Evolutionary conservation across 2,113 vertebrate genomes (phyloP).

Genomic region (Anseranas semipalmata): DNA sequence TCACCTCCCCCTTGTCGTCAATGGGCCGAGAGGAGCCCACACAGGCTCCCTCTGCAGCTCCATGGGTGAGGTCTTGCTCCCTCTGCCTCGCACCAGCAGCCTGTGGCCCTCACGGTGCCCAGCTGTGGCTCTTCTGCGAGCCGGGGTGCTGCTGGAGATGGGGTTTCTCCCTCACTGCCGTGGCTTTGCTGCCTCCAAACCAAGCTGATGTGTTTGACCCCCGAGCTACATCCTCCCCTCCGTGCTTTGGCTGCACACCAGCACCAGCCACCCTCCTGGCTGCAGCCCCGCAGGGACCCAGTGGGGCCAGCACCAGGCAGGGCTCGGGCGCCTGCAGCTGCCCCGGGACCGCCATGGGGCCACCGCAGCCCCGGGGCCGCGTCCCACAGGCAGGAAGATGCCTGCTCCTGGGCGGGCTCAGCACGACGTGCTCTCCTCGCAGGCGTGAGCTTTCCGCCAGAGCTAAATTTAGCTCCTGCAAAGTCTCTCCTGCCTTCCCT

Average conservation of each 20-base stretch:
- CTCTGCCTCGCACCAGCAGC: background rate
- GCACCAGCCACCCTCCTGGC: too few species aligned
- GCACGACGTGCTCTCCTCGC: background rate
- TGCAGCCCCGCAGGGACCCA: background rate
- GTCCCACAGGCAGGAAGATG: background rate
- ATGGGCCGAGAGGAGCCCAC: background rate
- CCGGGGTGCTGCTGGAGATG: background rate
- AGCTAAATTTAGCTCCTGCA: slow-evolving; percentile 41
- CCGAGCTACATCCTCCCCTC: too few species aligned
- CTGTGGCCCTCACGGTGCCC: background rate
- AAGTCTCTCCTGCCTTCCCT: slow-evolving; percentile 8
- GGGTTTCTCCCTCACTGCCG: background rate
- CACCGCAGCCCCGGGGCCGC: background rate
- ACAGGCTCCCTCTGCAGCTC: background rate
- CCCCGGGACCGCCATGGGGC: background rate
- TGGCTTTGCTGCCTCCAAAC: background rate
- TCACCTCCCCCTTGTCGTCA: background rate
- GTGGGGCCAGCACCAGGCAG: background rate
- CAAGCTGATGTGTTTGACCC: background rate
- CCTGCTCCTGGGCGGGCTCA: background rate
- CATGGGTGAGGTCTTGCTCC: background rate
- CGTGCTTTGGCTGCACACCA: too few species aligned
- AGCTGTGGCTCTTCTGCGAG: background rate
- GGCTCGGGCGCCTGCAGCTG: background rate
- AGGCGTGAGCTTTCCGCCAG: background rate